These are phyloP conservation scores for Neomicropteryx cornuta DNA, from an alignment of 1,140 invertebrate genomes.

Conservation along the genomic window DNA sequence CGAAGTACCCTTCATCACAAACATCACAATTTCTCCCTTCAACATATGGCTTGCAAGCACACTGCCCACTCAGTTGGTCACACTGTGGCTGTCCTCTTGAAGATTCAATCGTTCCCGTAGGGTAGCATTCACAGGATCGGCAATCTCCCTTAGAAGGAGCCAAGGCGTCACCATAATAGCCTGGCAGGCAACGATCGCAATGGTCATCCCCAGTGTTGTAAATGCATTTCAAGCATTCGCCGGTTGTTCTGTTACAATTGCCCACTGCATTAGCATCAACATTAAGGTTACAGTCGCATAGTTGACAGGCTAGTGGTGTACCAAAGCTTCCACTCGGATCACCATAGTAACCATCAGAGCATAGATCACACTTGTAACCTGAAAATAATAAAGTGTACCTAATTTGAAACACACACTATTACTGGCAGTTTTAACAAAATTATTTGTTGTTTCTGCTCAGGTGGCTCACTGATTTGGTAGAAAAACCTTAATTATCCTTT, in stretches of 20 bases:
- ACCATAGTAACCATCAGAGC: slow-evolving; percentile 91
- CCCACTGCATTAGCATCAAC: slow-evolving; percentile 91
- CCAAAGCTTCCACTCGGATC: slow-evolving; percentile 67
- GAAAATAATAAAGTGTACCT: slow-evolving; percentile 8
- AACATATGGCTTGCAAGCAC: slow-evolving; percentile 78
- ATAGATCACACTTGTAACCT: slow-evolving; percentile 85
- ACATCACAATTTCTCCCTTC: slow-evolving; percentile 79
- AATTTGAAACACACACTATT: too few species aligned
- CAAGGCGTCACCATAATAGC: slow-evolving; percentile 82
- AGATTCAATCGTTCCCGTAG: slow-evolving; percentile 62
- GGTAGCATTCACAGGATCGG: slow-evolving; percentile 75
- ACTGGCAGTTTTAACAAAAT: too few species aligned
- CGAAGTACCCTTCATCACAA: slow-evolving; percentile 77
- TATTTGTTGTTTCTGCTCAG: too few species aligned
- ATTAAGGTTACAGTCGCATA: slow-evolving; percentile 91
- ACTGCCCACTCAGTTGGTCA: slow-evolving; percentile 62
- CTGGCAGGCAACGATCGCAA: slow-evolving; percentile 77
- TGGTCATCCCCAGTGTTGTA: slow-evolving; percentile 86
- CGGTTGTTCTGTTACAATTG: slow-evolving; percentile 86
- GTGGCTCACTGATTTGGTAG: too few species aligned
- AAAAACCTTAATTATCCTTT: too few species aligned
- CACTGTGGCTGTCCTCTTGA: slow-evolving; percentile 62
- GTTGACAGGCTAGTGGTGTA: slow-evolving; percentile 56
- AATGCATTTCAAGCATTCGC: slow-evolving; percentile 94
- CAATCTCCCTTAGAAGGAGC: slow-evolving; percentile 82